Evolutionary conservation across 2,797 vertebrate genomes (phyloP), one percentile per base, ranked within the genome.

Genomic region (Urosaurus nigricauda): DNA sequence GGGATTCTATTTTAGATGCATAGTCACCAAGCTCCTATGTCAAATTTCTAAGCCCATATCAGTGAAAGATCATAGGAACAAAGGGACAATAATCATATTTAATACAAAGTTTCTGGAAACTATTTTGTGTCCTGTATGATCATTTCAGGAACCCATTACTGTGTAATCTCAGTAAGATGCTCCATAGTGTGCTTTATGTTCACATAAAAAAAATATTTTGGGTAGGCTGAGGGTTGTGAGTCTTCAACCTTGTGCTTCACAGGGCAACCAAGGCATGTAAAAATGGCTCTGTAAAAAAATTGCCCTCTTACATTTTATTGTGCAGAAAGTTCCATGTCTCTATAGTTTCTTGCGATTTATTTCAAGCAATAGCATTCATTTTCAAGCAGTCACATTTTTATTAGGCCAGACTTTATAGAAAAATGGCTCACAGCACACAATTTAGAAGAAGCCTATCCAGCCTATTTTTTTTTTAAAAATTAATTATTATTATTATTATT

Each of bases 231-330:
- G 88, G 68, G 26, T n/a, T 83, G 56, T 87, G 71, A 5, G 13
- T 63, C 35, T 73, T 51, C 87, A 63, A 53, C 68, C 26, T 56
- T 75, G 17, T 79, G 80, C 63, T 63, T 92, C 71, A 86, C 70
- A 75, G 86, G 71, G 51, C 40, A 92, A 88, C 60, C 35, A 90
- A 92, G 40, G 84, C 82, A 3, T 90, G n/a, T 81, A 88, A 89
- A 85, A 89, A 87, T 40, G 79, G 79, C 53, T 12, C 82, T 70
- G 58, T 86, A 87, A 91, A 84, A 53, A 65, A 40, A 82, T 47
- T 37, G 16, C 13, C 2, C 19, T 74, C 19, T 83, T 87, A 79
- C 14, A 16, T 53, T 91, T 92, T 53, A 86, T 77, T 90, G 2
- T 40, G 8, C 24, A 88, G 87, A 74, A 88, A 80, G 24, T 83